These are phyloP conservation scores for Drosophila busckii DNA, from an alignment of 1,140 invertebrate genomes.

Conservation along the genomic window DNA sequence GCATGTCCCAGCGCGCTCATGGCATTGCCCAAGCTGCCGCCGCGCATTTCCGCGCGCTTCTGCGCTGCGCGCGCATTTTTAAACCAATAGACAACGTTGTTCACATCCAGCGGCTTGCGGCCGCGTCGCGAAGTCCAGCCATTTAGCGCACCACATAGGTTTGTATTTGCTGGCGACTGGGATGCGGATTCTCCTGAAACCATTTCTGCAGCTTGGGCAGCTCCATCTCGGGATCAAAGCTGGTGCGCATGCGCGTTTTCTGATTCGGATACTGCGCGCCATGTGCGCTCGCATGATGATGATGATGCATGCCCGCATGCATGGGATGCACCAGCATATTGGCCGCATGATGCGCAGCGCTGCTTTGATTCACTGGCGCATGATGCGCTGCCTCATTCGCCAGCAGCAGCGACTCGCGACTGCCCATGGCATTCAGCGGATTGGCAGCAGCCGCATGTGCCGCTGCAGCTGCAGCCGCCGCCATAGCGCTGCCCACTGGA, in stretches of 20 bases:
- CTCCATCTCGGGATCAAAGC: conserved; percentile 97
- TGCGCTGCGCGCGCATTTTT: conserved; percentile 98
- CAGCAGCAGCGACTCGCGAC: conserved; percentile 60
- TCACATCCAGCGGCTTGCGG: conserved; percentile 95
- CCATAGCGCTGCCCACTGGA: conserved; percentile 78
- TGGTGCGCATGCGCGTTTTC: conserved; percentile 94
- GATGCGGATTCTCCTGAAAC: conserved; percentile 98
- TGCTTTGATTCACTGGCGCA: conserved; percentile 70
- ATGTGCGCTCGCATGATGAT: conserved; percentile 82
- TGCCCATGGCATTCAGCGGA: conserved; percentile 78
- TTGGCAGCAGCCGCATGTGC: conserved; percentile 79
- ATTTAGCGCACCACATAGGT: conserved; percentile 95
- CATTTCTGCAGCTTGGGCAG: conserved; percentile 95
- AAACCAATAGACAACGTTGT: conserved; percentile 99
- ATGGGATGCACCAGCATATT: conserved; percentile 82
- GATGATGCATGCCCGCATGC: conserved; percentile 82
- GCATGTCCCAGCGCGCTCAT: conserved; percentile 66
- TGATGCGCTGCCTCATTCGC: conserved; percentile 60
- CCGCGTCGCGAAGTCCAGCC: conserved; percentile 93
- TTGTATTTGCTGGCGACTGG: conserved; percentile 95
- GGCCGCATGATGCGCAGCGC: conserved; percentile 35
- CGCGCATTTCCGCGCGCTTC: conserved; percentile 90
- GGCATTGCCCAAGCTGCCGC: conserved; percentile 62
- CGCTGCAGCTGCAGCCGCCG: conserved; percentile 62
- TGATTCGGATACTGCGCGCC: conserved; percentile 85